Conservation (phyloP, 2,888 invertebrate genomes). For the Leptopilina drosophilae region DNA sequence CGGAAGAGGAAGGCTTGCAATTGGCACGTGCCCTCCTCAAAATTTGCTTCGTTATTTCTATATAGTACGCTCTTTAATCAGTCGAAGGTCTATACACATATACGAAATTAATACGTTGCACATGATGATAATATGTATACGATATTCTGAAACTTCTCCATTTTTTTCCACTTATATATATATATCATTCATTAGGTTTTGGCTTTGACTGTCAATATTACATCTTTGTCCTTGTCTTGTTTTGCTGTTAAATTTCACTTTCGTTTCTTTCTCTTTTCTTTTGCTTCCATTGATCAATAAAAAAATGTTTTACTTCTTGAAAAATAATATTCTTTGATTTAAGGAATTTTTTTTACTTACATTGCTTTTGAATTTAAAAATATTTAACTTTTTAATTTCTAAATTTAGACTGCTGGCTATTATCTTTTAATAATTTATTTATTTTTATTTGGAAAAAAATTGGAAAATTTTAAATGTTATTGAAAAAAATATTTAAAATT, state of each 20-base stretch:
- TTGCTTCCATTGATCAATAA: no score
- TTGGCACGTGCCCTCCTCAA: constrained; percentile 50
- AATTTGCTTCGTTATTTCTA: constrained; percentile 49
- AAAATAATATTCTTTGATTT: no score
- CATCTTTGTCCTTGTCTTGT: not conserved
- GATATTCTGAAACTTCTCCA: constrained; percentile 12
- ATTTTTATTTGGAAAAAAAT: no score
- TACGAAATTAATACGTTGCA: not conserved
- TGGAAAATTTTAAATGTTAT: no score
- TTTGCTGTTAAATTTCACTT: not conserved
- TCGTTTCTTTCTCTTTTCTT: no score
- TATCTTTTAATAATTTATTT: no score
- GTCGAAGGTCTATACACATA: not conserved
- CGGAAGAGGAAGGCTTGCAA: constrained; percentile 49
- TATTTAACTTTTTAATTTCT: no score
- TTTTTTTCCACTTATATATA: not conserved
- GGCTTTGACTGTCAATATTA: constrained; percentile 36
- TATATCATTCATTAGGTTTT: not conserved
- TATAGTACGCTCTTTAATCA: constrained; percentile 36
- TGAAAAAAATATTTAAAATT: no score
- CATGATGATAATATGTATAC: constrained; percentile 24
- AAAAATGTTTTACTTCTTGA: no score
- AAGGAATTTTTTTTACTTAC: no score
- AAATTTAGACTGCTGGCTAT: no score
- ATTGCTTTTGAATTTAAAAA: no score